A percentile compares a stretch with the other conserved stretches of the same genome.
These are phyloP conservation scores for Ophion obscuratus DNA, from an alignment of 2,888 invertebrate genomes.

Conservation along the genomic window DNA sequence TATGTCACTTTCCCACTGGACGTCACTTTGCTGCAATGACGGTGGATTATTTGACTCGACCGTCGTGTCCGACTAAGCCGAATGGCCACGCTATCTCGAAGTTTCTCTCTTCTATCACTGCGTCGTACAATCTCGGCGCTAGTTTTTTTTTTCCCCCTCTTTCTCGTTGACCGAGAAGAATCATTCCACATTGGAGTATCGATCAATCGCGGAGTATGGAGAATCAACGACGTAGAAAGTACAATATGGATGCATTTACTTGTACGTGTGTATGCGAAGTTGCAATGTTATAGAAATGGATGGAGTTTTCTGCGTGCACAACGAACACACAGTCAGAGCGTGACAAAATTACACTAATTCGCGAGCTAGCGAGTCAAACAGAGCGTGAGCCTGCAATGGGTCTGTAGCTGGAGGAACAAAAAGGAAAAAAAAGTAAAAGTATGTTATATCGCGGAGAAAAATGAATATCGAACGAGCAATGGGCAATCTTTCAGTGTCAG, in stretches of 20 bases:
- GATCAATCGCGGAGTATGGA: conserved; percentile 60
- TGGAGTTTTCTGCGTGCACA: conserved; percentile 39
- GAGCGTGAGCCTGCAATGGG: conserved; percentile 71
- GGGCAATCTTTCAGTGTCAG: conserved; percentile 32
- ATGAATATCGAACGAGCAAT: conserved; percentile 71
- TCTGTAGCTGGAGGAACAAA: conserved; percentile 34
- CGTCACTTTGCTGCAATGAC: conserved; percentile 45
- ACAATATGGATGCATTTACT: conserved; percentile 7
- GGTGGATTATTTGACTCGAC: conserved; percentile 48
- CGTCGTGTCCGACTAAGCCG: conserved; percentile 50
- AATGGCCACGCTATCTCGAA: conserved; percentile 36
- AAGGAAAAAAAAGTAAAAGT: conserved; percentile 75
- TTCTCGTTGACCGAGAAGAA: conserved; percentile 39
- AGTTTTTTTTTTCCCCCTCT: neutral
- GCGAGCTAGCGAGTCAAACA: conserved; percentile 72
- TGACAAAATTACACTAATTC: conserved; percentile 77
- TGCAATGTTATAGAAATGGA: conserved; percentile 26
- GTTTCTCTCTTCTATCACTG: conserved; percentile 31
- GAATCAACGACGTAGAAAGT: conserved; percentile 78
- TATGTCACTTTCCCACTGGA: conserved; percentile 76
- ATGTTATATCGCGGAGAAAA: conserved; percentile 64
- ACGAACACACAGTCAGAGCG: conserved; percentile 74
- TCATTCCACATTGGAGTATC: conserved; percentile 58
- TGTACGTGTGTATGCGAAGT: neutral
- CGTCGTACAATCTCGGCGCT: conserved; percentile 17